Evolutionary conservation across 2,888 invertebrate genomes (phyloP).

Genomic region (Amphipyra berbera): DNA sequence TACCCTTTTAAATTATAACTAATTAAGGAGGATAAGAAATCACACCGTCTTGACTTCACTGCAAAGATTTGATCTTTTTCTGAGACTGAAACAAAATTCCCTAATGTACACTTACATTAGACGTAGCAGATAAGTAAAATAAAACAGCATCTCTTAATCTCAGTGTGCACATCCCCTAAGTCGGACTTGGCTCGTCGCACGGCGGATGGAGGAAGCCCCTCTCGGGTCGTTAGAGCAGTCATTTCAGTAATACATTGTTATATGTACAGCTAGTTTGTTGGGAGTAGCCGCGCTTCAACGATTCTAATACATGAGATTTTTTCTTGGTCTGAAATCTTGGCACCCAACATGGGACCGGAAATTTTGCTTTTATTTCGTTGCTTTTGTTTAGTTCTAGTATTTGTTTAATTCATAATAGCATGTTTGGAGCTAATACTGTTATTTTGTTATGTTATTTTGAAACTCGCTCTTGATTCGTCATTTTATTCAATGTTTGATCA

Average conservation of each 20-base stretch:
- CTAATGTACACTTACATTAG: slow-evolving; percentile 20
- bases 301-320: slow-evolving; percentile 10
- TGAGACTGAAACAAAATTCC: slow-evolving; percentile 9
- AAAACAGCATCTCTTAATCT: slow-evolving; percentile 23
- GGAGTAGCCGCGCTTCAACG: slow-evolving; percentile 23
- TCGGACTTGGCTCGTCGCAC: slow-evolving; percentile 32
- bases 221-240: slow-evolving; percentile 48
- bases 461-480: too few relatives aligned
- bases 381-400: neutral
- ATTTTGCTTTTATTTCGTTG: neutral
- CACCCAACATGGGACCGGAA: slow-evolving; percentile 26
- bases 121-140: slow-evolving; percentile 17
- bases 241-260: slow-evolving; percentile 46
- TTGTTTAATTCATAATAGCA: slow-evolving; percentile 1
- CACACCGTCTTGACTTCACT: too few relatives aligned
- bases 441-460: too few relatives aligned
- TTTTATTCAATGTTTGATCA: too few relatives aligned
- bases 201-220: slow-evolving; percentile 38
- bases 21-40: too few relatives aligned
- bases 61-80: neutral
- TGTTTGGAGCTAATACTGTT: too few relatives aligned
- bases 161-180: slow-evolving; percentile 31
- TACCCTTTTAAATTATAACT: too few relatives aligned
- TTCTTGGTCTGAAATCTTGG: slow-evolving; percentile 24
- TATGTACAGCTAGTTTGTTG: slow-evolving; percentile 28